These are phyloP conservation scores for Colossoma macropomum DNA, from an alignment of 2,113 vertebrate species.

Conservation along the genomic window DNA sequence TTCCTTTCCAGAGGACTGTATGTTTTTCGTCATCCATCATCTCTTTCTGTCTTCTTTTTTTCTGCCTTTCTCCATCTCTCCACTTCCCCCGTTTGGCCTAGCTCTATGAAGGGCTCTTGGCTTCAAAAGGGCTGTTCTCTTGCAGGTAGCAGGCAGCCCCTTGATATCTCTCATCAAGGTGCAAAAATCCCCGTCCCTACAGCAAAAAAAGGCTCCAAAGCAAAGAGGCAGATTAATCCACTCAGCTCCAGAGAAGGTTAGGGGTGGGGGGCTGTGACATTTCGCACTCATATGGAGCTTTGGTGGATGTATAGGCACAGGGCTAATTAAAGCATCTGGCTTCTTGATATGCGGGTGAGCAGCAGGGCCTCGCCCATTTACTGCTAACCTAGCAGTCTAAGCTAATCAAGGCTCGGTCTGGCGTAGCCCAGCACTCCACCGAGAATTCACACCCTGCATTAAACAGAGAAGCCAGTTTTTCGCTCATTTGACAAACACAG, in stretches of 20 bases:
- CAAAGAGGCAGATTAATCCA: conserved; percentile 4
- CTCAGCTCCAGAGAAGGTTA: background rate
- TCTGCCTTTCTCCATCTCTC: conserved; percentile 2
- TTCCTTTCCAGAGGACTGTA: too few species aligned
- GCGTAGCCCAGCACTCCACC: background rate
- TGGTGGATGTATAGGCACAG: conserved; percentile 3
- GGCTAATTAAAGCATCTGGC: conserved; percentile 28
- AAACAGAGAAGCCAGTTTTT: background rate
- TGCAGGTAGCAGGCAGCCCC: background rate
- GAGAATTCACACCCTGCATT: conserved; percentile 6
- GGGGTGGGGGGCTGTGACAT: background rate
- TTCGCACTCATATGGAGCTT: background rate
- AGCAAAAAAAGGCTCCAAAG: conserved; percentile 7
- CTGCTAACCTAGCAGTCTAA: background rate
- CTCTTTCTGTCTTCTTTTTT: background rate
- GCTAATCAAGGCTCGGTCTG: conserved; percentile 10
- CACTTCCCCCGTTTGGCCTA: background rate
- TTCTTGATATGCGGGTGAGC: background rate
- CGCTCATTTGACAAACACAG: background rate
- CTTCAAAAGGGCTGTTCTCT: background rate
- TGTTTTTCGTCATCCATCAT: too few species aligned
- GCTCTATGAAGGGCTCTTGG: background rate
- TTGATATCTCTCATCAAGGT: background rate
- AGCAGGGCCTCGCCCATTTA: background rate
- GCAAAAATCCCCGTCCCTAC: background rate